Percentiles rank a stretch among this genome's conserved stretches.
Conservation (phyloP, 2,888 invertebrate genomes). For the Reticulitermes lucifugus region DNA sequence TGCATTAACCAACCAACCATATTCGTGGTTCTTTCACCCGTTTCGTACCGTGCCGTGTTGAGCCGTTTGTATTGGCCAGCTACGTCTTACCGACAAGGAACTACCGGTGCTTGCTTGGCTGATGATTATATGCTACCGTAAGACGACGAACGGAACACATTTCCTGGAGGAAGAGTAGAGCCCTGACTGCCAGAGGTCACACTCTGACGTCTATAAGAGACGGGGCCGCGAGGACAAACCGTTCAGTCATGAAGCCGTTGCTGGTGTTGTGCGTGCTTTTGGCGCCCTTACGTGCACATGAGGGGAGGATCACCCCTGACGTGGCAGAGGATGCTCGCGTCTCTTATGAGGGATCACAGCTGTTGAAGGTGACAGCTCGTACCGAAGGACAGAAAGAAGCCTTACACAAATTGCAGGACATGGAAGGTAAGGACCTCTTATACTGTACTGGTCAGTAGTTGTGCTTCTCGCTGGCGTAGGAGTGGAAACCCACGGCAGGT, state of each 20-base stretch:
- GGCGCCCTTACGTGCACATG: neutral
- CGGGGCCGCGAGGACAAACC: neutral
- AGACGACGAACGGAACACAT: neutral
- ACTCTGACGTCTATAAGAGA: neutral
- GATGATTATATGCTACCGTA: neutral
- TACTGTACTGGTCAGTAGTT: neutral
- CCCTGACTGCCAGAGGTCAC: constrained; percentile 9
- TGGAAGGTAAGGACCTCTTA: constrained; percentile 66
- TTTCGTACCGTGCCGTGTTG: too few relatives aligned
- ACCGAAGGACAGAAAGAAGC: constrained; percentile 67
- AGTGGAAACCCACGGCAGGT: too few relatives aligned
- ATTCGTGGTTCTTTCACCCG: too few relatives aligned
- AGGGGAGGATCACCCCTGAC: neutral
- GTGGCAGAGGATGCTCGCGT: constrained; percentile 59
- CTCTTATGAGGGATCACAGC: constrained; percentile 80
- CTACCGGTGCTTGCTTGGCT: neutral
- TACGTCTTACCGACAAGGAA: too few relatives aligned
- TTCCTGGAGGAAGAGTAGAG: neutral
- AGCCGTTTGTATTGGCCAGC: too few relatives aligned
- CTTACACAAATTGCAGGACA: constrained; percentile 68
- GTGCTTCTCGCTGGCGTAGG: too few relatives aligned
- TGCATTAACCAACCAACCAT: too few relatives aligned
- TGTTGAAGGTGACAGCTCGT: constrained; percentile 76
- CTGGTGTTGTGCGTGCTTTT: constrained; percentile 20
- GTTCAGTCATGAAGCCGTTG: constrained; percentile 16